Percentiles rank a stretch among this genome's conserved stretches.
Evolutionary conservation across 2,113 vertebrate species (phyloP).

Genomic region (Anthoscopus minutus): DNA sequence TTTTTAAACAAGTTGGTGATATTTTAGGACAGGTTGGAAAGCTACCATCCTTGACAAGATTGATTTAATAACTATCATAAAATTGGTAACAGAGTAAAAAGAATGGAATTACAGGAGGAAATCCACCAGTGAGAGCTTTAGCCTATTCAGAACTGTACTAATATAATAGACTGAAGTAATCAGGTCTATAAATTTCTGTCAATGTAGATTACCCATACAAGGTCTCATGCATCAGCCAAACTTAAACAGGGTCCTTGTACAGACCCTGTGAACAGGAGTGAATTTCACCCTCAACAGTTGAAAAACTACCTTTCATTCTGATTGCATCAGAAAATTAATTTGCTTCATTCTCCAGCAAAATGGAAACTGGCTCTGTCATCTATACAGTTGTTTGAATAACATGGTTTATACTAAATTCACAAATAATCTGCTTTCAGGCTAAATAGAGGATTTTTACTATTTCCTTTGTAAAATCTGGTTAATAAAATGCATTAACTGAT

Average conservation of each 20-base stretch:
- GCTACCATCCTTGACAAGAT: neutral
- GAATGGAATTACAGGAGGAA: neutral
- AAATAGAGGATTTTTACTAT: neutral
- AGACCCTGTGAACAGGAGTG: neutral
- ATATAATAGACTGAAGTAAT: constrained; percentile 10
- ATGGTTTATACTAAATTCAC: neutral
- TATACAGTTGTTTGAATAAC: neutral
- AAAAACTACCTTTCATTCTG: constrained; percentile 25
- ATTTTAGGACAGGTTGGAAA: neutral
- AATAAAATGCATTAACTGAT: constrained; percentile 44
- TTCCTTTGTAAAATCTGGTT: neutral
- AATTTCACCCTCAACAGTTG: neutral
- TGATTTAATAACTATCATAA: neutral
- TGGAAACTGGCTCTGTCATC: neutral
- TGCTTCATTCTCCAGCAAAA: neutral
- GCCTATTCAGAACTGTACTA: neutral
- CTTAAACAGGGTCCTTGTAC: constrained; percentile 23
- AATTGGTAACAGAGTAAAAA: neutral
- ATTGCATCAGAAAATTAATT: constrained; percentile 45
- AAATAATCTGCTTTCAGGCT: neutral
- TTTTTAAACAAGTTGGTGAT: neutral
- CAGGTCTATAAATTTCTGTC: constrained; percentile 35
- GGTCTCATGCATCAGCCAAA: constrained; percentile 13
- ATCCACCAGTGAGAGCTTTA: neutral
- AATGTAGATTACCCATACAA: neutral